Percentiles rank a stretch among this genome's conserved stretches.
Evolutionary conservation across 1,140 invertebrate genomes (phyloP).

Genomic region (Microvelia longipes): DNA sequence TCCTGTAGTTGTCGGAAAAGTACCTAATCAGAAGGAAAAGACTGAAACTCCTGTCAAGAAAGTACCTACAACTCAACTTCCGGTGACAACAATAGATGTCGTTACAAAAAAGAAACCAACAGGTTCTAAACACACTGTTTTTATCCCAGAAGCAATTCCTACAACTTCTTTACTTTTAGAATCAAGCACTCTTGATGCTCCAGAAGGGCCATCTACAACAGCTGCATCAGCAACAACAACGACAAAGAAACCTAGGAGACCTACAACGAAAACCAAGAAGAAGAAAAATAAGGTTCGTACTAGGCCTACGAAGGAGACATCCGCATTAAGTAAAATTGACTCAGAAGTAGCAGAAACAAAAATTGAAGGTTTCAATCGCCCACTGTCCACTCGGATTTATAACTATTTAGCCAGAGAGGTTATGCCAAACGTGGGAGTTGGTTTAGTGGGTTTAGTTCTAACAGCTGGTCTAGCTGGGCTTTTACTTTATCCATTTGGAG

Average conservation of each 20-base stretch:
- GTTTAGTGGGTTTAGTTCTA: slow-evolving; percentile 51
- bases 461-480: slow-evolving; percentile 55
- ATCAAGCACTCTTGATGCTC: slow-evolving; percentile 12
- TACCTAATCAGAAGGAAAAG: slow-evolving; percentile 17
- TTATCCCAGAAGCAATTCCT: slow-evolving; percentile 19
- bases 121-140: slow-evolving; percentile 20
- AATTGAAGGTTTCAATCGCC: slow-evolving; percentile 31
- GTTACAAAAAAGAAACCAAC: slow-evolving; percentile 18
- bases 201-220: slow-evolving; percentile 15
- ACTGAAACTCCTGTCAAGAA: slow-evolving; percentile 8
- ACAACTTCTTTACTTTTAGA: slow-evolving; percentile 20
- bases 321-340: slow-evolving; percentile 28
- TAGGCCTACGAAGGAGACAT: slow-evolving; percentile 31
- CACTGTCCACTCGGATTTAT: slow-evolving; percentile 53
- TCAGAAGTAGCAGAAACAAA: slow-evolving; percentile 34
- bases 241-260: slow-evolving; percentile 17
- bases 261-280: slow-evolving; percentile 20
- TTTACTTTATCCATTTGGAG: slow-evolving; percentile 51
- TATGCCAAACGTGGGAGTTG: slow-evolving; percentile 60
- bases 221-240: slow-evolving; percentile 13
- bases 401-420: slow-evolving; percentile 61
- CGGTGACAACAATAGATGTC: slow-evolving; percentile 11
- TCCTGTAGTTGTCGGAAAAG: slow-evolving; percentile 23
- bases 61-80: slow-evolving; percentile 13
- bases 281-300: slow-evolving; percentile 45